Base-by-base conservation (phyloP, 2,113 vertebrate species). In the Aldabrachelys gigantea region DNA sequence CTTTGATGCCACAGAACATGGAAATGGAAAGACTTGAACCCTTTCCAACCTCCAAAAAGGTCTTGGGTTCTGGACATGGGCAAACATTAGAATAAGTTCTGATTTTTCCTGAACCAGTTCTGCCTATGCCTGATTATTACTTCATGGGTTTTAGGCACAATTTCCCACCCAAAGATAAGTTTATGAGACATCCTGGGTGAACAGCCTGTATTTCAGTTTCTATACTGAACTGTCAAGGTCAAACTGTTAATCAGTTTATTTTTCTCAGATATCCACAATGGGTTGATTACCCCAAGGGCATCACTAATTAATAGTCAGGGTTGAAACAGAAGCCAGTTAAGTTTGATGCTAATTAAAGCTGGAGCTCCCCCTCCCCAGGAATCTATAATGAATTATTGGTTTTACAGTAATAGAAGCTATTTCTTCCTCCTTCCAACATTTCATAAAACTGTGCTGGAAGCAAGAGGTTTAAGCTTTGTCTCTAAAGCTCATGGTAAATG, bases 211-310 rank as follows among this genome's bases (percentile, higher is more conserved):
- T 95, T 96, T 96, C 65, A 82, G 89, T 87, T 85, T 91, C 82
- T 85, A 94, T 85, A 84, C 81, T 57, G 83, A 96, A 92, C 75
- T 92, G 79, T 95, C 96, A 97, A 96, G 96, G 97, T 96, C 96
- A 96, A 95, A 83, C 94, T 91, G 88, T 89, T 97, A 97, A 97
- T 96, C 94, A 97, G 90, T 95, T 96, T 92, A 88, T 96, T 97
- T 95, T 96, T 94, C 93, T 93, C 89, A 79, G 91, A 94, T 85
- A 95, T 95, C 69, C 92, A 93, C 81, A 47, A 92, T 91, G 88
- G 93, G 85, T 2, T 96, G 95, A 97, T 95, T 96, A 96, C 89
- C 95, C 94, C 81, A 95, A 95, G 95, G 94, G 92, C 95, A 96
- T 90, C 89, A 69, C 91, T 97, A 95, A 95, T 97, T 96, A 96